Conservation (phyloP, 2,113 vertebrate species). For the Heteronetta atricapilla region DNA sequence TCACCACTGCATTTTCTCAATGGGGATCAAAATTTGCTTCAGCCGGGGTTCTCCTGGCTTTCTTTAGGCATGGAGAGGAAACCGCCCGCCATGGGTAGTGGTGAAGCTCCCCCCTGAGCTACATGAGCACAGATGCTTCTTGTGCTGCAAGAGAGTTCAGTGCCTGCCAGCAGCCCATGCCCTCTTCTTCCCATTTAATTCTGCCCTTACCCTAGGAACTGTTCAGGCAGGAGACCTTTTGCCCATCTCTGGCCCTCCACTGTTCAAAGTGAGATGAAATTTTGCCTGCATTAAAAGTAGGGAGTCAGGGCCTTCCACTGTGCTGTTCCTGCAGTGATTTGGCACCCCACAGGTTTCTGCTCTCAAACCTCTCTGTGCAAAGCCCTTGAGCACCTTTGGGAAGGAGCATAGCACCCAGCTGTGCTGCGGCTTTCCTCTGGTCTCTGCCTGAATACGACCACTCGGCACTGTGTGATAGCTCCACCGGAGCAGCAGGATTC, state of each 20-base stretch:
- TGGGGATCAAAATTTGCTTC: neutral
- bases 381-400: accelerated
- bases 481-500: accelerated
- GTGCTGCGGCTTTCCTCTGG: neutral
- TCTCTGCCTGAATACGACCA: neutral
- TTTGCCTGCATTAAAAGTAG: neutral
- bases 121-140: neutral
- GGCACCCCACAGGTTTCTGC: neutral
- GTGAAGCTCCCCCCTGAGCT: too few species aligned
- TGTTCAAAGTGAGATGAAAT: accelerated
- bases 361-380: accelerated
- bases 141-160: neutral
- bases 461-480: neutral
- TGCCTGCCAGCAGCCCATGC: neutral
- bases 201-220: neutral
- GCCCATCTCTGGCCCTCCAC: neutral
- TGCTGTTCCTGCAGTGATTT: neutral
- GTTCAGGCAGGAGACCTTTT: neutral
- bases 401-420: accelerated
- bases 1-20: neutral
- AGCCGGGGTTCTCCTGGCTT: neutral
- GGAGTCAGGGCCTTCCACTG: neutral
- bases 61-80: neutral
- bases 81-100: neutral
- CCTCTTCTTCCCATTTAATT: neutral